phyloP scores from a whole-genome alignment of 2,113 vertebrate genomes.

The Psephotus haematonotus region DNA sequence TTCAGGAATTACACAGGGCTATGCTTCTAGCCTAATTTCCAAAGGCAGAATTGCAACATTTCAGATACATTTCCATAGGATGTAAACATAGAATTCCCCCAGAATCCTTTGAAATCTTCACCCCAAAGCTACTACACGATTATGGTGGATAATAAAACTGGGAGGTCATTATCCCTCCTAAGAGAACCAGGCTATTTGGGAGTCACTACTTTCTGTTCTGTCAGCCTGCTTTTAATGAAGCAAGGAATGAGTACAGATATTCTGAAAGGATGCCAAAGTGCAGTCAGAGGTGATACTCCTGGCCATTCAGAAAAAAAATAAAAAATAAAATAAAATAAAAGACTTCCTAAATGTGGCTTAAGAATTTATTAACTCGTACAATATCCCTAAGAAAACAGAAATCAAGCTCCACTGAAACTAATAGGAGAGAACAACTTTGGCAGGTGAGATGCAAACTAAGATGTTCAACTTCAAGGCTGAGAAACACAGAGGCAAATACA shows the following conservation, averaged over 20 bases:
- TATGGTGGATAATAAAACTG: neutral
- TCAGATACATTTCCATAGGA: neutral
- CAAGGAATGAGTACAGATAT: neutral
- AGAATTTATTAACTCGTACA: neutral
- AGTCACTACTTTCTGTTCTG: neutral
- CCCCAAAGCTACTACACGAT: neutral
- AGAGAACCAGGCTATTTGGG: neutral
- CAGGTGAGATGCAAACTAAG: slow-evolving; percentile 48
- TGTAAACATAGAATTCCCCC: neutral
- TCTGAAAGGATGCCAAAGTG: neutral
- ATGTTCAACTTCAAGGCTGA: slow-evolving; percentile 21
- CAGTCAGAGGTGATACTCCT: neutral
- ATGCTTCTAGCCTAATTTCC: neutral
- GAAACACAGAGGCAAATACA: slow-evolving; percentile 11
- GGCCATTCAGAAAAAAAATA: neutral
- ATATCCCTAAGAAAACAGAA: neutral
- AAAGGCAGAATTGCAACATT: neutral
- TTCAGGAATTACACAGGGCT: neutral
- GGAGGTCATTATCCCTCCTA: neutral
- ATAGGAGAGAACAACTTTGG: slow-evolving; percentile 24
- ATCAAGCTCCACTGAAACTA: slow-evolving; percentile 35
- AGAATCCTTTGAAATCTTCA: neutral
- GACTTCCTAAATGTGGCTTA: neutral
- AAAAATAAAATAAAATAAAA: neutral
- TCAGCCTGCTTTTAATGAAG: neutral